Percentiles rank a stretch among this genome's conserved stretches.
Conservation (phyloP, 2,888 invertebrate genomes). For the Buathra laborator region DNA sequence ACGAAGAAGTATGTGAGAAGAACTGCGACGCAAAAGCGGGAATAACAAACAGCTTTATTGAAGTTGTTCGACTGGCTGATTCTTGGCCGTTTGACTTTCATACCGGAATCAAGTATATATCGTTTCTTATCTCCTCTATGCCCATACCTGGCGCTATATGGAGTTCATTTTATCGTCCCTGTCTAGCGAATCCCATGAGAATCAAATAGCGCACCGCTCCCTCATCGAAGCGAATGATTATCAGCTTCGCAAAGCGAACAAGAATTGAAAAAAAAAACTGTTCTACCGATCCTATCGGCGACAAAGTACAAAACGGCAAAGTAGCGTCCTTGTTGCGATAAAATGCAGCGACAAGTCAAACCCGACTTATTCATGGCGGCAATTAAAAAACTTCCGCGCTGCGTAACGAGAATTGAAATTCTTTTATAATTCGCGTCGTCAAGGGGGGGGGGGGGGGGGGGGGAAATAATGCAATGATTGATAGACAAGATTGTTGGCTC, state of each 20-base stretch:
- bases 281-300: not conserved
- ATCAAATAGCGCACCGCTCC: constrained; percentile 61
- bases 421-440: constrained; percentile 39
- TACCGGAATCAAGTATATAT: constrained; percentile 57
- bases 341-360: constrained; percentile 44
- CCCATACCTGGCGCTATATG: constrained; percentile 1
- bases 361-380: constrained; percentile 50
- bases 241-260: too few species aligned
- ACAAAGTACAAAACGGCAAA: not conserved
- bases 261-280: not conserved
- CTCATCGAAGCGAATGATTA: constrained; percentile 12
- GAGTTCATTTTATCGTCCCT: constrained; percentile 15
- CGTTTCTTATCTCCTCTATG: constrained; percentile 26
- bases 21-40: constrained; percentile 41
- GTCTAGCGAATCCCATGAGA: constrained; percentile 27
- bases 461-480: constrained; percentile 58
- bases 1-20: constrained; percentile 44
- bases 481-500: constrained; percentile 27
- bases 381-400: constrained; percentile 63
- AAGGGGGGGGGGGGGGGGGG: not conserved
- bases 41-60: constrained; percentile 62
- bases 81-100: constrained; percentile 58
- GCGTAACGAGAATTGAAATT: constrained; percentile 54
- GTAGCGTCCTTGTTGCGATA: constrained; percentile 54
- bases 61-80: constrained; percentile 66